Conservation (phyloP, 2,888 invertebrate genomes). For the Teinopalpus imperialis region DNA sequence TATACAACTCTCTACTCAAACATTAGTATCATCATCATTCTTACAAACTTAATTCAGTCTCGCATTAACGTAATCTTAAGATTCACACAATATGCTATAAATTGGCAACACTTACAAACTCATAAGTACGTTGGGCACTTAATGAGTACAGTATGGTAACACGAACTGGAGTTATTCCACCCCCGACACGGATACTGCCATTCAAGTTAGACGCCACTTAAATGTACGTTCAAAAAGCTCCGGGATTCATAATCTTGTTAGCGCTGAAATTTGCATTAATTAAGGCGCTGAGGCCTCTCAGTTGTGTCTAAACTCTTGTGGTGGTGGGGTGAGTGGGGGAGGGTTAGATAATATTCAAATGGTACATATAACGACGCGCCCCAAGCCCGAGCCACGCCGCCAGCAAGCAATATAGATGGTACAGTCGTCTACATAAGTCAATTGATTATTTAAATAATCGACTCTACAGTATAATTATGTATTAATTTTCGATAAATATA, state of each 20-base stretch:
- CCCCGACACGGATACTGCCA: conserved; percentile 49
- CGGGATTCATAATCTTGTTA: conserved; percentile 81
- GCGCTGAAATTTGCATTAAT: conserved; percentile 82
- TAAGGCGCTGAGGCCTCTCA: conserved; percentile 70
- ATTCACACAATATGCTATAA: conserved; percentile 14
- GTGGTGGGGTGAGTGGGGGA: conserved; percentile 36
- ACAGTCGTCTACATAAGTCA: conserved; percentile 40
- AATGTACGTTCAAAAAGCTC: conserved; percentile 71
- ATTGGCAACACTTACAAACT: conserved; percentile 26
- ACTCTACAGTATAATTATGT: too few relatives aligned
- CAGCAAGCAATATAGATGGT: conserved; percentile 76
- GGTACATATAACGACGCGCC: conserved; percentile 80
- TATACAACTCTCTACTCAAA: too few relatives aligned
- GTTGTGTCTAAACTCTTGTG: conserved; percentile 66
- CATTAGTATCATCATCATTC: too few relatives aligned
- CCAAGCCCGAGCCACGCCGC: conserved; percentile 62
- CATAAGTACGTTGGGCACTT: conserved; percentile 24
- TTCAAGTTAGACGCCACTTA: conserved; percentile 55
- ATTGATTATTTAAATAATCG: too few relatives aligned
- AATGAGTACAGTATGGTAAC: conserved; percentile 28
- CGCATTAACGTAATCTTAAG: conserved; percentile 8
- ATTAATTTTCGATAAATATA: too few relatives aligned
- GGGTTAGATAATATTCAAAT: conserved; percentile 81
- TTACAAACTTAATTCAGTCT: conserved; percentile 8
- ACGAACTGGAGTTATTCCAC: conserved; percentile 35